These are phyloP conservation scores for Dromiciops gliroides DNA, from an alignment of 2,113 vertebrate species.

Conservation along the genomic window DNA sequence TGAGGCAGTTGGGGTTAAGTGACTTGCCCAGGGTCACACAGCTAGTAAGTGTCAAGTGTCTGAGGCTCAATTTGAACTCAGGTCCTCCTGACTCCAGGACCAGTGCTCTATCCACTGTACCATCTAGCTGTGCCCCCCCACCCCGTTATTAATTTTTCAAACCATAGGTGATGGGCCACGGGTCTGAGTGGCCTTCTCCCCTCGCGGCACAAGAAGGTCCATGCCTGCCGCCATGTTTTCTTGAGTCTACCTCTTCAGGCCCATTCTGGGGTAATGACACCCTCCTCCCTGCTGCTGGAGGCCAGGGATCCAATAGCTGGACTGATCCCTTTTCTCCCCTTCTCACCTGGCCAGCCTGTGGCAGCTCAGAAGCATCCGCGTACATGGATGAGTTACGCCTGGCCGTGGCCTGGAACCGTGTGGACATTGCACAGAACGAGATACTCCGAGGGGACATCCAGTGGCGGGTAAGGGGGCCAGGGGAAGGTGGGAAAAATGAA, in stretches of 20 bases:
- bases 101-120: no score
- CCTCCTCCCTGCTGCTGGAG: not conserved
- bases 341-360: conserved; percentile 79
- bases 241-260: no score
- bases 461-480: conserved; percentile 86
- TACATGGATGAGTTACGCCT: conserved; percentile 91
- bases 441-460: conserved; percentile 92
- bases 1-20: no score
- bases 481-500: not conserved
- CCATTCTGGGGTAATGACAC: no score
- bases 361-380: conserved; percentile 80
- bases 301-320: not conserved
- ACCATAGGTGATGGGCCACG: not conserved
- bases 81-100: no score
- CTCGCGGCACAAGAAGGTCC: not conserved
- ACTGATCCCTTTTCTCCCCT: not conserved
- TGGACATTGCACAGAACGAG: conserved; percentile 92
- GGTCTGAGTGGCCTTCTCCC: not conserved
- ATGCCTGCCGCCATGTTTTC: not conserved
- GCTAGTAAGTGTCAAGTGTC: no score
- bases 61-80: no score
- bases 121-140: no score
- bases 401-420: conserved; percentile 93
- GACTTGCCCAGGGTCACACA: no score
- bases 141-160: no score